phyloP scores from a whole-genome alignment of 2,797 vertebrate species.

The Cuculus canorus region DNA sequence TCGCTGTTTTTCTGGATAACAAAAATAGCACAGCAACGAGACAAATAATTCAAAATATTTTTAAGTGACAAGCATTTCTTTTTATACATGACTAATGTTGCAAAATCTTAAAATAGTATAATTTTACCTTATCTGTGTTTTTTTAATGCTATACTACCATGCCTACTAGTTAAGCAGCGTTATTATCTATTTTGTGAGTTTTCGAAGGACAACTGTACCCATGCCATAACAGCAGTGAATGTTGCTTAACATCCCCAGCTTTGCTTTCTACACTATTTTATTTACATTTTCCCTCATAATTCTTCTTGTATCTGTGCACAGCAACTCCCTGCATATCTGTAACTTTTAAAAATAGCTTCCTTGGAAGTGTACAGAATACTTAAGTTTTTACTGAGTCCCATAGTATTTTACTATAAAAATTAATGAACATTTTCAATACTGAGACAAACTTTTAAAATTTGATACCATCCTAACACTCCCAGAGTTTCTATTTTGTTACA shows the following conservation, averaged over 20 bases:
- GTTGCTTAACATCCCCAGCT: background rate
- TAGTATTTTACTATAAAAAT: background rate
- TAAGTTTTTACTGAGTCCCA: background rate
- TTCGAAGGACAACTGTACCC: background rate
- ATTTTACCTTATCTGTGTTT: background rate
- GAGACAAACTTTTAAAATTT: background rate
- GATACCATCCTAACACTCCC: background rate
- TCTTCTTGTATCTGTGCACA: too few species aligned
- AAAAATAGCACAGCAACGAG: conserved; percentile 31
- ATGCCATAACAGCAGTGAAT: background rate
- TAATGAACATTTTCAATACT: background rate
- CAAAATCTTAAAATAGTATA: background rate
- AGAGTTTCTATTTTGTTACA: background rate
- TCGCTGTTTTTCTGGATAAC: conserved; percentile 57
- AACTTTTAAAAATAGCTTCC: too few species aligned
- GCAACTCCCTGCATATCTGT: too few species aligned
- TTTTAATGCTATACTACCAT: background rate
- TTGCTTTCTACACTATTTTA: background rate
- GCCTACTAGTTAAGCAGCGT: background rate
- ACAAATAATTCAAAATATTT: background rate
- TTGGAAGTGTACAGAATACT: too few species aligned
- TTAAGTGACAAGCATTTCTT: background rate
- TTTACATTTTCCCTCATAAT: background rate
- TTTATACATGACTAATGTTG: background rate
- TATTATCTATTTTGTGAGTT: background rate